Evolutionary conservation across 2,888 invertebrate species (phyloP).

Genomic region (Andrena camellia): DNA sequence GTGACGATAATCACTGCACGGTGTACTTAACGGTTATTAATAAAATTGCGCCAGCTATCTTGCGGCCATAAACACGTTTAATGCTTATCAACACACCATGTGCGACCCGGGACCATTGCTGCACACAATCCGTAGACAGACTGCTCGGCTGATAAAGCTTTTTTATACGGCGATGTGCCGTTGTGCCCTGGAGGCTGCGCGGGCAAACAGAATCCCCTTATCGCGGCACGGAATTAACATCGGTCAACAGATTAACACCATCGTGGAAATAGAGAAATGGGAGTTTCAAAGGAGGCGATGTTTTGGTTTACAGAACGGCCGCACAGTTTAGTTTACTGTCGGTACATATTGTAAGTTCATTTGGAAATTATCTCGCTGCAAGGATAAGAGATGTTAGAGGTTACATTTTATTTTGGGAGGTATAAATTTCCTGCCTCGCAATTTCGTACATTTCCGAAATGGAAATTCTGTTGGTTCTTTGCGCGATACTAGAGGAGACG

Average conservation of each 20-base stretch:
- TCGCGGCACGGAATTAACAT: conserved; percentile 41
- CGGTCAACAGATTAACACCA: conserved; percentile 20
- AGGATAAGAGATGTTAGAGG: no score
- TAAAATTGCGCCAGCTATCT: conserved; percentile 69
- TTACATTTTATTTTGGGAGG: no score
- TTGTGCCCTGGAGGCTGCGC: conserved; percentile 42
- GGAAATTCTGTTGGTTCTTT: no score
- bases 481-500: no score
- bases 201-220: conserved; percentile 47
- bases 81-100: conserved; percentile 70
- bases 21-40: conserved; percentile 71
- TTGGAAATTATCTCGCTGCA: no score
- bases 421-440: no score
- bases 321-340: neutral
- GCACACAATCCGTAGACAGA: conserved; percentile 61
- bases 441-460: no score
- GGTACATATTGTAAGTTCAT: no score
- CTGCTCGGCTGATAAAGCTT: conserved; percentile 51
- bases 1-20: conserved; percentile 65
- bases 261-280: conserved; percentile 15
- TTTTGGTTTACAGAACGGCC: neutral
- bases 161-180: conserved; percentile 36
- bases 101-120: conserved; percentile 58
- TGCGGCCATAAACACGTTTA: conserved; percentile 59
- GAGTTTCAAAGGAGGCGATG: neutral